A percentile compares a stretch with the other conserved stretches of the same genome.
Evolutionary conservation across 2,888 invertebrate species (phyloP).

Genomic region (Eristalis intricaria): DNA sequence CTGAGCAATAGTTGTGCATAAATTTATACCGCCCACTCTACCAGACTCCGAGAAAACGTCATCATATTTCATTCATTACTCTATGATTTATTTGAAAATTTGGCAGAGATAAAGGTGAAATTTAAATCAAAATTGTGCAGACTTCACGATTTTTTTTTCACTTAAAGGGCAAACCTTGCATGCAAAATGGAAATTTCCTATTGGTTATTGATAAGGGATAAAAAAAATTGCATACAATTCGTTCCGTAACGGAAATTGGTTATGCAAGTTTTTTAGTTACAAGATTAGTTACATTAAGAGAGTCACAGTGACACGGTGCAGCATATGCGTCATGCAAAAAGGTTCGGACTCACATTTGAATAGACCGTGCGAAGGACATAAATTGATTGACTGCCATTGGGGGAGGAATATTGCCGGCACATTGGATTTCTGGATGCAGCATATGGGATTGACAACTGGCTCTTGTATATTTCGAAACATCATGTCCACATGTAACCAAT

Average conservation of each 20-base stretch:
- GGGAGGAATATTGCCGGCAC: conserved; percentile 41
- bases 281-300: conserved; percentile 35
- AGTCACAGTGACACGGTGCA: conserved; percentile 24
- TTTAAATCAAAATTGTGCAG: conserved; percentile 68
- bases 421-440: conserved; percentile 43
- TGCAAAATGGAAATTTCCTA: not conserved
- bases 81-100: conserved; percentile 70
- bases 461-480: conserved; percentile 69
- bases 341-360: conserved; percentile 53
- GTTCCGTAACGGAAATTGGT: conserved; percentile 25
- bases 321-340: conserved; percentile 62
- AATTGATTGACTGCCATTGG: conserved; percentile 69
- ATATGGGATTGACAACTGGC: conserved; percentile 70
- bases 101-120: conserved; percentile 72
- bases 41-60: conserved; percentile 60
- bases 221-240: conserved; percentile 29
- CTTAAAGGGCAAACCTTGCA: not conserved
- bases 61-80: conserved; percentile 72
- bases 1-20: conserved; percentile 67
- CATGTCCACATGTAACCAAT: conserved; percentile 69
- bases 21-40: conserved; percentile 54
- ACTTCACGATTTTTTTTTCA: conserved; percentile 27
- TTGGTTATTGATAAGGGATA: conserved; percentile 7
- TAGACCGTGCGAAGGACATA: conserved; percentile 63
- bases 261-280: conserved; percentile 38